Conservation (phyloP, 1,140 invertebrate genomes). For the Manduca sexta region DNA sequence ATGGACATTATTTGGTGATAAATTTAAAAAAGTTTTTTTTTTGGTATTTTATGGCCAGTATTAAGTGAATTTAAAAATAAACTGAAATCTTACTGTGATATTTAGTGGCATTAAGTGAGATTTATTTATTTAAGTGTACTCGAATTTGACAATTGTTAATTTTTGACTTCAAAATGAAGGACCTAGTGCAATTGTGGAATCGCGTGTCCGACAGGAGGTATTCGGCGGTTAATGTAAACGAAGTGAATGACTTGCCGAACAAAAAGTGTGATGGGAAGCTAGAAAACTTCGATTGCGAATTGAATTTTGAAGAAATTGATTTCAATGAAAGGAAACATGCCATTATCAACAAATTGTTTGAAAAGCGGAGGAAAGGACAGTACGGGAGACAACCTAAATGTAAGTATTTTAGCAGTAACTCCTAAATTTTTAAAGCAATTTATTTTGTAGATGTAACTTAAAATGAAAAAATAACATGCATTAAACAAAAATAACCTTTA, state of each 20-base stretch:
- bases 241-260: constrained; percentile 42
- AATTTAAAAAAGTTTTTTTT: no score
- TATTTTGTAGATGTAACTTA: no score
- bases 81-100: no score
- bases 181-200: constrained; percentile 73
- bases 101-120: no score
- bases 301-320: constrained; percentile 35
- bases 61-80: no score
- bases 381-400: constrained; percentile 63
- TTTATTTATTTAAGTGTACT: no score
- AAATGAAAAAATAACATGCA: no score
- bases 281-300: constrained; percentile 35
- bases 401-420: constrained; percentile 57
- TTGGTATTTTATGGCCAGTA: no score
- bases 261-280: constrained; percentile 45
- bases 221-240: constrained; percentile 56
- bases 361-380: constrained; percentile 60
- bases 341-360: constrained; percentile 74
- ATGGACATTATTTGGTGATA: no score
- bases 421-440: no score
- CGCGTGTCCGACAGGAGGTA: constrained; percentile 66
- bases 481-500: no score
- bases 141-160: no score
- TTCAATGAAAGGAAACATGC: constrained; percentile 52
- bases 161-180: constrained; percentile 68